Conservation (phyloP, 2,113 vertebrate genomes). For the Paralichthys olivaceus region DNA sequence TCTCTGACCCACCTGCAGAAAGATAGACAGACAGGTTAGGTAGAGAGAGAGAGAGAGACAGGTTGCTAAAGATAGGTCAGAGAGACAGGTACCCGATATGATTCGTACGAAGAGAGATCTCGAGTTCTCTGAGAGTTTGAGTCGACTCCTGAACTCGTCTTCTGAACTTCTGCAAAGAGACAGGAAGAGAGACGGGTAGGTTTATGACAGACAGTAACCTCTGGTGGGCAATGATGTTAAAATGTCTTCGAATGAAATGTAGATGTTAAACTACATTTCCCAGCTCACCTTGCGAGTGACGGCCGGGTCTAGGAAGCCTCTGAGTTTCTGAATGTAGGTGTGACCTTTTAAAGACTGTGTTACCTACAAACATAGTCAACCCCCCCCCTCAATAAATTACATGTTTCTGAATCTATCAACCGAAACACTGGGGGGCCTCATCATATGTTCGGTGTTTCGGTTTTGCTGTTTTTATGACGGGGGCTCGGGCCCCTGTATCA, state of each 20-base stretch:
- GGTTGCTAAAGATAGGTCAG: not conserved
- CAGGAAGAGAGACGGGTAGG: not conserved
- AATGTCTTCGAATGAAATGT: too few species aligned
- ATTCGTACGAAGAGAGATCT: constrained; percentile 77
- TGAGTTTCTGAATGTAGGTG: constrained; percentile 94
- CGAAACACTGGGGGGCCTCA: too few species aligned
- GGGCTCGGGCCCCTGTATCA: too few species aligned
- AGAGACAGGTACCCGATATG: constrained; percentile 68
- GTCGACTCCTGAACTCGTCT: constrained; percentile 76
- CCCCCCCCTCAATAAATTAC: too few species aligned
- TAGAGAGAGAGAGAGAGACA: not conserved
- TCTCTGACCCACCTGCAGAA: constrained; percentile 94
- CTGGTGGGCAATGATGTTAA: not conserved
- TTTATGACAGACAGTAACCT: not conserved
- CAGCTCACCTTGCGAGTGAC: constrained; percentile 90
- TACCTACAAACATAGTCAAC: too few species aligned
- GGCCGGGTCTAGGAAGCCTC: constrained; percentile 91
- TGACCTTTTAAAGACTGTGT: constrained; percentile 66
- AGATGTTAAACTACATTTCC: too few species aligned
- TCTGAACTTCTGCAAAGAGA: constrained; percentile 72
- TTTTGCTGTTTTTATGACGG: too few species aligned
- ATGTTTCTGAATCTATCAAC: too few species aligned
- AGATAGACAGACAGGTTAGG: not conserved
- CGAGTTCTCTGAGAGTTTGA: constrained; percentile 73
- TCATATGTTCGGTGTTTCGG: too few species aligned